These are phyloP conservation scores for Pseudobourletiella spinata DNA, from an alignment of 1,140 invertebrate genomes.

Conservation along the genomic window DNA sequence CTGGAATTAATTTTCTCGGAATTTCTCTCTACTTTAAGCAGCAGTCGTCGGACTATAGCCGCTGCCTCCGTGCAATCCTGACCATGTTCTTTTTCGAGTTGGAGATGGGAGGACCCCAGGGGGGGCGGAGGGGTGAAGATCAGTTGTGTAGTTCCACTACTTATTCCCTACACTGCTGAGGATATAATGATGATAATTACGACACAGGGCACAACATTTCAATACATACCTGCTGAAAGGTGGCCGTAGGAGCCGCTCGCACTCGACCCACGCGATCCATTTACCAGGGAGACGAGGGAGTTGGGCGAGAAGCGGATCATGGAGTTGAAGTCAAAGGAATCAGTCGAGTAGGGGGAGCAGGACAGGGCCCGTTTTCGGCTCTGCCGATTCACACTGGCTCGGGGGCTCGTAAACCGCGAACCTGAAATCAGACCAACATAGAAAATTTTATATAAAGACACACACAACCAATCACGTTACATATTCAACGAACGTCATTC, in stretches of 20 bases:
- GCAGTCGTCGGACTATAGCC: too few species aligned
- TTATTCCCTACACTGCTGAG: too few species aligned
- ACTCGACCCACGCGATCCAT: slow-evolving; percentile 73
- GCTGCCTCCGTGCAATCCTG: too few species aligned
- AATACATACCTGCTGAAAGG: slow-evolving; percentile 77
- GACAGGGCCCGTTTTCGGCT: slow-evolving; percentile 84
- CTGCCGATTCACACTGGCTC: slow-evolving; percentile 50
- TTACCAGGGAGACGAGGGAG: slow-evolving; percentile 80
- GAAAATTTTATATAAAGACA: background rate
- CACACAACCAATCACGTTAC: background rate
- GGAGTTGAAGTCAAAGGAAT: slow-evolving; percentile 86
- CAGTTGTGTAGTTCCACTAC: too few species aligned
- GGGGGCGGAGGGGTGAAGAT: too few species aligned
- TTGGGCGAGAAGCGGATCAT: slow-evolving; percentile 92
- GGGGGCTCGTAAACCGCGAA: slow-evolving; percentile 60
- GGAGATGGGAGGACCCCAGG: too few species aligned
- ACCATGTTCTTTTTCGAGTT: too few species aligned
- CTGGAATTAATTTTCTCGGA: too few species aligned
- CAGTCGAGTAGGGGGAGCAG: slow-evolving; percentile 80
- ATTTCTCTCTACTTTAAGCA: too few species aligned
- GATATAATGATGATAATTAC: too few species aligned
- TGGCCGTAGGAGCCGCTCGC: slow-evolving; percentile 87
- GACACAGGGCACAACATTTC: too few species aligned
- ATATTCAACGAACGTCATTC: too few species aligned
- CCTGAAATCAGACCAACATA: slow-evolving; percentile 45